Percentiles rank a stretch among this genome's conserved stretches.
These are phyloP conservation scores for Eurystomus glaucurus DNA, from an alignment of 2,797 vertebrate species.

Conservation along the genomic window DNA sequence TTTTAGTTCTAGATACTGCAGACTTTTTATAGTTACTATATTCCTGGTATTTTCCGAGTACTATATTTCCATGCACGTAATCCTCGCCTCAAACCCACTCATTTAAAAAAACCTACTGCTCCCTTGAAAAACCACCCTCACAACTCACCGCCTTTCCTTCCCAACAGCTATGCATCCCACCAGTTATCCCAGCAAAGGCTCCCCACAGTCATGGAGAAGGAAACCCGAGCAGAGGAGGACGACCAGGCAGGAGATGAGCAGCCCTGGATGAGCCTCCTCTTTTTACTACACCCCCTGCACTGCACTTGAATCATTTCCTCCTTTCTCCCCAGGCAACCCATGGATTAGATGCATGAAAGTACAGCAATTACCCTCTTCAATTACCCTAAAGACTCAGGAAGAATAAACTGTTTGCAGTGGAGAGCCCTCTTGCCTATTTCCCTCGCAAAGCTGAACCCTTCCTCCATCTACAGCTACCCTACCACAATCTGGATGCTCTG, in stretches of 20 bases:
- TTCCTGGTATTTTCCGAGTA: background rate
- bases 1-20: conserved; percentile 18
- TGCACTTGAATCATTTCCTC: conserved; percentile 32
- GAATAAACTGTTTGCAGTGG: background rate
- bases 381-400: conserved; percentile 39
- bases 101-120: background rate
- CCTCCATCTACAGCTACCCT: background rate
- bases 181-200: background rate
- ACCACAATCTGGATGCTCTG: background rate
- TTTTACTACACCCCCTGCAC: background rate
- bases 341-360: conserved; percentile 14
- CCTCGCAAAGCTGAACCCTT: background rate
- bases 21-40: conserved; percentile 17
- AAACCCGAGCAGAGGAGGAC: background rate
- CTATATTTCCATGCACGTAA: background rate
- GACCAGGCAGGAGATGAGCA: background rate
- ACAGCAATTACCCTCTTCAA: conserved; percentile 46
- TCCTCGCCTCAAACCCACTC: conserved; percentile 27
- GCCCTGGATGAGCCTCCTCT: background rate
- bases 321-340: conserved; percentile 9
- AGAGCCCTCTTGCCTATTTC: background rate
- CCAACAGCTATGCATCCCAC: background rate
- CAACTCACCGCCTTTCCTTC: background rate
- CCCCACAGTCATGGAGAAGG: background rate
- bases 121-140: background rate